Evolutionary conservation across 37 sponge, comb jelly and placozoan species (phyloP).

Genomic region (Chondrilla cf. caribensis): DNA sequence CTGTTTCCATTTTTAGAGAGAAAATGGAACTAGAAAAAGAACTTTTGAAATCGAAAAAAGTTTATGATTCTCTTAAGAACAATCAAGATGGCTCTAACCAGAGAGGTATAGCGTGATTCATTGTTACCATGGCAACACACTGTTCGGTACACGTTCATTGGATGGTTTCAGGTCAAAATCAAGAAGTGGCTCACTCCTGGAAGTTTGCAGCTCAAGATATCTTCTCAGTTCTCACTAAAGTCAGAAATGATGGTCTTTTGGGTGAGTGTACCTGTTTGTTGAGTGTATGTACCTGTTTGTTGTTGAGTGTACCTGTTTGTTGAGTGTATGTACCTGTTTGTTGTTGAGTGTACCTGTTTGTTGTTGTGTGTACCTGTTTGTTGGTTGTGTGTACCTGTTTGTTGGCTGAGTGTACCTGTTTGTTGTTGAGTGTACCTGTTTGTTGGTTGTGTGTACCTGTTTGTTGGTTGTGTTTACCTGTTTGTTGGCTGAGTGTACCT

Average conservation of each 20-base stretch:
- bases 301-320: too few species aligned
- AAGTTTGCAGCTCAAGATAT: conserved; percentile 64
- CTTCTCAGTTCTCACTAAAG: conserved; percentile 37
- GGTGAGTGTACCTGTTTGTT: background rate
- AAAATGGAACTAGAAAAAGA: conserved; percentile 36
- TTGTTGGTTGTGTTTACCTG: background rate
- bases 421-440: too few species aligned
- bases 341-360: background rate
- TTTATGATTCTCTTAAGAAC: background rate
- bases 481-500: background rate
- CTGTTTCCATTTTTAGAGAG: conserved; percentile 27
- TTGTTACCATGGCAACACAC: background rate
- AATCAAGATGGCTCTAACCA: background rate
- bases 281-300: background rate
- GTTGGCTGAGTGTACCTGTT: too few species aligned
- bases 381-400: too few species aligned
- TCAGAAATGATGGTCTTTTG: conserved; percentile 10
- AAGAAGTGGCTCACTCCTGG: conserved; percentile 41
- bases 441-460: too few species aligned
- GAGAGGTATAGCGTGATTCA: background rate
- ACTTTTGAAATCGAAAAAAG: conserved; percentile 19
- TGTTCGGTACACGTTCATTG: background rate
- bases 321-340: background rate
- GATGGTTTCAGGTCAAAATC: background rate
- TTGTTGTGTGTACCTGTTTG: too few species aligned